Percentiles rank a stretch among this genome's conserved stretches.
Conservation (phyloP, 2,888 invertebrate genomes). For the Boloria selene region DNA sequence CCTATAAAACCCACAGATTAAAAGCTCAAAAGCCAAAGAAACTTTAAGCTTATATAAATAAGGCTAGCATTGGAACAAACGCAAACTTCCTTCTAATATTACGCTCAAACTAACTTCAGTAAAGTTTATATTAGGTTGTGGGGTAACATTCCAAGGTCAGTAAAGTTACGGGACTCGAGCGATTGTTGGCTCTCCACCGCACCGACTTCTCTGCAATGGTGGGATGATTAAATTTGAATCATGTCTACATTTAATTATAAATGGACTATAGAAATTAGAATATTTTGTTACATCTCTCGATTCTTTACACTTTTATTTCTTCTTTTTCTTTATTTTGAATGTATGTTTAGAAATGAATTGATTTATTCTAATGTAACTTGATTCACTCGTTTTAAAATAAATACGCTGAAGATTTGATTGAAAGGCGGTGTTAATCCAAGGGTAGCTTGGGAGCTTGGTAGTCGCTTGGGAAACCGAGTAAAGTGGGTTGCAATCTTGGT, state of each 20-base stretch:
- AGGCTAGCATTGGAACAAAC: constrained; percentile 21
- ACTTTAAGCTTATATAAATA: constrained; percentile 17
- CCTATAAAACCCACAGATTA: constrained; percentile 11
- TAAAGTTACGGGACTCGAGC: constrained; percentile 28
- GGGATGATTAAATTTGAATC: constrained; percentile 20
- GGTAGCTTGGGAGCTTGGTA: no score
- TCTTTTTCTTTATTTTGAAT: no score
- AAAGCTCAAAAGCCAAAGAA: constrained; percentile 11
- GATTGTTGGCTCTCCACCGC: constrained; percentile 24
- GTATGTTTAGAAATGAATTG: no score
- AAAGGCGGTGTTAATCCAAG: no score
- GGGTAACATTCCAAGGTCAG: constrained; percentile 33
- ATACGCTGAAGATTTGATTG: no score
- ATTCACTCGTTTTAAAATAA: no score
- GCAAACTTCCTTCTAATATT: constrained; percentile 30
- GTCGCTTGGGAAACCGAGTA: no score
- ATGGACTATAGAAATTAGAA: background rate
- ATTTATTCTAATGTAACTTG: no score
- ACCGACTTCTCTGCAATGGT: constrained; percentile 10
- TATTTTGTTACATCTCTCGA: no score
- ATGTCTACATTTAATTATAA: constrained; percentile 8
- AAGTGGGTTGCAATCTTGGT: no score
- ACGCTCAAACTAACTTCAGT: constrained; percentile 28
- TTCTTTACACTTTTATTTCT: no score
- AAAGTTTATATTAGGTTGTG: constrained; percentile 34